Conservation (phyloP, 2,797 vertebrate species). For the Pterois miles region DNA sequence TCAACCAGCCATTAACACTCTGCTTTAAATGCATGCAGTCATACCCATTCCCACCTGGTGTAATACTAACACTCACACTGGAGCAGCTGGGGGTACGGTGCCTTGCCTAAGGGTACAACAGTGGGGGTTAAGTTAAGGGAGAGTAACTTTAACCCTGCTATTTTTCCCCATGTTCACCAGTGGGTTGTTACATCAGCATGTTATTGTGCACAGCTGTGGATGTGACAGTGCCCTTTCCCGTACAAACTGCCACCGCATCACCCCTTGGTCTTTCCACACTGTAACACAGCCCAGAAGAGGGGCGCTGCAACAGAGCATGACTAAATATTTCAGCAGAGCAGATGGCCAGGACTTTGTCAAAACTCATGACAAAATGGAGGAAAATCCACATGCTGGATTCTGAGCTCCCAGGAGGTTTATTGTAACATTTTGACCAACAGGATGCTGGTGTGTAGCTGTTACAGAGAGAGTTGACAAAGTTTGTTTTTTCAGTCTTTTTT, state of each 20-base stretch:
- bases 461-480: not conserved
- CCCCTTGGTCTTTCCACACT: slow-evolving; percentile 42
- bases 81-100: not conserved
- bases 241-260: slow-evolving; percentile 37
- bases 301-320: slow-evolving; percentile 49
- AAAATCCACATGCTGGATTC: slow-evolving; percentile 21
- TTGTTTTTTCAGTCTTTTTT: not conserved
- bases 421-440: slow-evolving; percentile 6
- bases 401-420: slow-evolving; percentile 17
- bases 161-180: not conserved
- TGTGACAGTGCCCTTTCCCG: slow-evolving; percentile 37
- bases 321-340: slow-evolving; percentile 73
- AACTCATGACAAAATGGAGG: slow-evolving; percentile 31
- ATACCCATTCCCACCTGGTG: not conserved
- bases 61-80: slow-evolving; percentile 1
- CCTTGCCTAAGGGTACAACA: slow-evolving; percentile 18
- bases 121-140: not conserved
- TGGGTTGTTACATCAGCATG: slow-evolving; percentile 27
- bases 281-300: slow-evolving; percentile 55
- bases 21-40: not conserved
- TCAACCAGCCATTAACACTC: not conserved
- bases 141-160: slow-evolving; percentile 17
- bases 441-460: not conserved
- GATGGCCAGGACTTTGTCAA: slow-evolving; percentile 63
- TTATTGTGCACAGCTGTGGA: slow-evolving; percentile 36